A percentile compares a stretch with the other conserved stretches of the same genome.
Conservation (phyloP, 2,113 vertebrate species). For the Zootoca vivipara region DNA sequence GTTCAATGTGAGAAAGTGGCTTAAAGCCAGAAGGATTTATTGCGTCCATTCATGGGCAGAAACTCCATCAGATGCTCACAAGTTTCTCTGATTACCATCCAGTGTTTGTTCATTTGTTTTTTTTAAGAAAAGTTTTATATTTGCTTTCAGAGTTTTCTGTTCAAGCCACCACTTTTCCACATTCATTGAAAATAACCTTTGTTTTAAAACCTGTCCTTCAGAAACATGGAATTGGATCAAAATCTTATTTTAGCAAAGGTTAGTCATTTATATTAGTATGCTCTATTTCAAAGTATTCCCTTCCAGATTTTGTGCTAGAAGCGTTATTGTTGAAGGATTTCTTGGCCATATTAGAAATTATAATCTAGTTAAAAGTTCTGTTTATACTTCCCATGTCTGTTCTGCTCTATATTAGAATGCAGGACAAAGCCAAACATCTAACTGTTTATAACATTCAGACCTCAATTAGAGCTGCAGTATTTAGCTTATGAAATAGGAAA, state of each 20-base stretch:
- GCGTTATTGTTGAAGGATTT: slow-evolving; percentile 60
- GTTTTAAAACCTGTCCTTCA: slow-evolving; percentile 18
- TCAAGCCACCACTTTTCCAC: rapidly evolving
- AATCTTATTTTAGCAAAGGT: slow-evolving; percentile 16
- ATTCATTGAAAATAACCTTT: slow-evolving; percentile 11
- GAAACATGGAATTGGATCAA: slow-evolving; percentile 30
- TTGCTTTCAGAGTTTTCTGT: neutral
- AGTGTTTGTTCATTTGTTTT: neutral
- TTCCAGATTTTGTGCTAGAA: slow-evolving; percentile 40
- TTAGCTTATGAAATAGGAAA: slow-evolving; percentile 33
- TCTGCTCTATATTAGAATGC: slow-evolving; percentile 62
- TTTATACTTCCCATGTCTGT: slow-evolving; percentile 74
- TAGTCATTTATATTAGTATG: slow-evolving; percentile 11
- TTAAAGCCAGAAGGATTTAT: neutral
- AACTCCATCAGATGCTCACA: neutral
- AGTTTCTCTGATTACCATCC: neutral
- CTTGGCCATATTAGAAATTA: slow-evolving; percentile 65
- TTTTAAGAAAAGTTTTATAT: neutral
- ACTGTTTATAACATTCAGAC: slow-evolving; percentile 71
- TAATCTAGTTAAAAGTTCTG: slow-evolving; percentile 73
- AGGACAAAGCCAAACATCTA: slow-evolving; percentile 71
- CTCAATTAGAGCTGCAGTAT: slow-evolving; percentile 70
- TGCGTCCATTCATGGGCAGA: neutral
- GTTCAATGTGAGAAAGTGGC: neutral
- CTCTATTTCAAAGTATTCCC: slow-evolving; percentile 44